These are phyloP conservation scores for Chlorops oryzae DNA, from an alignment of 1,140 invertebrate species.

Conservation along the genomic window DNA sequence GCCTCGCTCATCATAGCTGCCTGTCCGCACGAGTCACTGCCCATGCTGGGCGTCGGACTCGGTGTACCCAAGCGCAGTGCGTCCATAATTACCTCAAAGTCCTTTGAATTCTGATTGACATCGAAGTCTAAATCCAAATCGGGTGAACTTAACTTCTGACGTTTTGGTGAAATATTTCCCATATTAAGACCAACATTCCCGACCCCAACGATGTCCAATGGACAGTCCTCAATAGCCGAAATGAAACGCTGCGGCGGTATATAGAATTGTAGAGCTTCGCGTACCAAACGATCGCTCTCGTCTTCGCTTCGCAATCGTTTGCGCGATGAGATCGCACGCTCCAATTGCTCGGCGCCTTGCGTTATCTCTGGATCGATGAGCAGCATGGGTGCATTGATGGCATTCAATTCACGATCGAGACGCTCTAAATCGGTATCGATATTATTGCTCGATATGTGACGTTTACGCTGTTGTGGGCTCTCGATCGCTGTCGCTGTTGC, in stretches of 20 bases:
- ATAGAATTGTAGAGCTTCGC: conserved; percentile 63
- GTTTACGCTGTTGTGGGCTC: conserved; percentile 21
- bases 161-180: conserved; percentile 16
- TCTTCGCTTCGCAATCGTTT: conserved; percentile 51
- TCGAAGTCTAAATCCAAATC: conserved; percentile 46
- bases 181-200: conserved; percentile 5
- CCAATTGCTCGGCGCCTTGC: conserved; percentile 45
- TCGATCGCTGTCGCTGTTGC: background rate
- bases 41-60: conserved; percentile 46
- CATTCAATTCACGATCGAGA: conserved; percentile 44
- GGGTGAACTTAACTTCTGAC: conserved; percentile 8
- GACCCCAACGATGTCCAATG: conserved; percentile 31
- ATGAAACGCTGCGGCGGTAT: conserved; percentile 64
- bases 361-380: conserved; percentile 43
- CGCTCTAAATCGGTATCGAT: conserved; percentile 41
- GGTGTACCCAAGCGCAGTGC: conserved; percentile 46
- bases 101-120: conserved; percentile 47
- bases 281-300: conserved; percentile 56
- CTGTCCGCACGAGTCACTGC: conserved; percentile 56
- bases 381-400: conserved; percentile 45
- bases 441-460: conserved; percentile 35
- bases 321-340: conserved; percentile 38
- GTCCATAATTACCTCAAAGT: conserved; percentile 49
- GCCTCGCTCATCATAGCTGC: conserved; percentile 64
- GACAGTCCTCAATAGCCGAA: conserved; percentile 59